Evolutionary conservation across 92 coral and sea anemone species (phyloP), one percentile per base, ranked within the genome.

Genomic region (Siderastrea siderea): DNA sequence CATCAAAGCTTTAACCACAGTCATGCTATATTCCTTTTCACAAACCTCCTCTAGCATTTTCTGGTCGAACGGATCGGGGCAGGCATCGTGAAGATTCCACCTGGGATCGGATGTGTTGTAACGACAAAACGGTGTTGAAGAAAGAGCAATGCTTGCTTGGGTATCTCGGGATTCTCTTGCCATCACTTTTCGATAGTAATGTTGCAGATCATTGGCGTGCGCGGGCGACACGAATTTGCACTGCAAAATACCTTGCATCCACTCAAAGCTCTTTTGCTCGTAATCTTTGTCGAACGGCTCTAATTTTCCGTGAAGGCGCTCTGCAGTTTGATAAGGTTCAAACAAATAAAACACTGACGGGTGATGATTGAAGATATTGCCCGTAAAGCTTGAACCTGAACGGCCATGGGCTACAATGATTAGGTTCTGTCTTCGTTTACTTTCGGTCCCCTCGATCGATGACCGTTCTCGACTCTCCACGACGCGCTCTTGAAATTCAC

Each of bases 321-420:
- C 88, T 6, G 49, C 91, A 46, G 88, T 87, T 70, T 87, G 91
- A 48, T 77, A 75, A 19, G 91, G 91, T 53, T 87, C 91, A 53
- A 65, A 80, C 46, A 87, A 43, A 38, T 87, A 87, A 80, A 87
- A 81, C 19, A 87, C 91, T 14, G 80, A 71, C 46, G 88, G 91
- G 52, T 87, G 91, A 15, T 80, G 87, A 38, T 87, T 84, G 80
- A 84, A 84, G 10, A 84, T 84, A 13, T 74, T 75, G 44, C 80
- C 88, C 0, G 80, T 75, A 49, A 87, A 80, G 67, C 79, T 58
- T 11, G 91, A 87, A n/a, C 91, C 91, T 13, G 91, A 87, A 3
- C 91, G 91, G 16, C 91, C 91, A 65, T 87, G 91, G 11, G 91
- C 91, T 6, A 87, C 74, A 19, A 87, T 73, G 54, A 87, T 80